Conservation (phyloP, 2,888 invertebrate species). For the Xestoiulus laeticollis region DNA sequence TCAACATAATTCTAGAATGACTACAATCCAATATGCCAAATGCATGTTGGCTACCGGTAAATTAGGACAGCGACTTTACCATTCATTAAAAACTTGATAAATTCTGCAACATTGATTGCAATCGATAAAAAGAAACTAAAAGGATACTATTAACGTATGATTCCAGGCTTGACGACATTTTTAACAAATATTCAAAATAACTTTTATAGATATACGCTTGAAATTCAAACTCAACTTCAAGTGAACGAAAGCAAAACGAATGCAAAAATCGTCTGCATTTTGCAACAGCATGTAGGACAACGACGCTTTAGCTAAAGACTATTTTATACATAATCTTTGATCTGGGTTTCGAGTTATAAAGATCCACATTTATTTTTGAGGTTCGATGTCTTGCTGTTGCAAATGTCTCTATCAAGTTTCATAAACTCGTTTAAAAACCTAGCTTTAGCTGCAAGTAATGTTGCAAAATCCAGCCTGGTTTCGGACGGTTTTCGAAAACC, state of each 20-base stretch:
- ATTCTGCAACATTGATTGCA: neutral
- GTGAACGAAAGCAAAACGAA: neutral
- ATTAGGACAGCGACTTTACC: neutral
- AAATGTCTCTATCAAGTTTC: slow-evolving; percentile 43
- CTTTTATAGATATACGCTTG: neutral
- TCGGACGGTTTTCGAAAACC: neutral
- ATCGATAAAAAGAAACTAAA: slow-evolving; percentile 60
- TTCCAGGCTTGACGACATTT: slow-evolving; percentile 87
- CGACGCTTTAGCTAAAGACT: neutral
- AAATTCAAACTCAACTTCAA: neutral
- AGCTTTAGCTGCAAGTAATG: neutral
- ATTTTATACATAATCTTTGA: too few relatives aligned
- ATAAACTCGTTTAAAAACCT: slow-evolving; percentile 38
- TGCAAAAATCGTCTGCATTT: neutral
- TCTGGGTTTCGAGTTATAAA: too few relatives aligned
- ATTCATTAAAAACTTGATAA: neutral
- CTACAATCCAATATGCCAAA: too few relatives aligned
- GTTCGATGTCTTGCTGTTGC: too few relatives aligned
- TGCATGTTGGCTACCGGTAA: too few relatives aligned
- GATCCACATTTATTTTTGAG: too few relatives aligned
- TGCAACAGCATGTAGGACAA: neutral
- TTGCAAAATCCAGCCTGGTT: neutral
- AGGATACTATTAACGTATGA: slow-evolving; percentile 85
- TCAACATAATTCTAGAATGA: too few relatives aligned
- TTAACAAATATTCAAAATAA: slow-evolving; percentile 1